Evolutionary conservation across 2,113 vertebrate genomes (phyloP).

Genomic region (Nematolebias whitei): DNA sequence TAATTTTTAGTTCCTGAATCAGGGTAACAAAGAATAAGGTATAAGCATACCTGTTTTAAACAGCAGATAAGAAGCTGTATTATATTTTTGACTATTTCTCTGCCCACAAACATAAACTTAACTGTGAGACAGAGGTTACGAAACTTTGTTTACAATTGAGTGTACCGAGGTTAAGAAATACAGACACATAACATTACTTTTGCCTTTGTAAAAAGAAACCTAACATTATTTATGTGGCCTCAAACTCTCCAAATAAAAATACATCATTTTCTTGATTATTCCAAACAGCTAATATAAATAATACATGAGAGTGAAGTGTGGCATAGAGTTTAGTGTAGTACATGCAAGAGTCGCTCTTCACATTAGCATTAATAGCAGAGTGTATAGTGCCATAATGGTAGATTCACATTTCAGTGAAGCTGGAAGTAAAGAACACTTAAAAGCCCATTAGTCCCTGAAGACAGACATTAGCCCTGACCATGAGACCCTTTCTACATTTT

Average conservation of each 20-base stretch:
- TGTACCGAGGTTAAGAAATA: background rate
- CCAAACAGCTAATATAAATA: slow-evolving; percentile 33
- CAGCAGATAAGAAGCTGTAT: slow-evolving; percentile 51
- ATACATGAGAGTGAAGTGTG: slow-evolving; percentile 29
- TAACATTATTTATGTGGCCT: slow-evolving; percentile 8
- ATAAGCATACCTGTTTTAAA: slow-evolving; percentile 43
- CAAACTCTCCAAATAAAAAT: slow-evolving; percentile 14
- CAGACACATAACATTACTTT: slow-evolving; percentile 8
- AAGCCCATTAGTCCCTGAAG: slow-evolving; percentile 69
- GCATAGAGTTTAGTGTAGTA: slow-evolving; percentile 15
- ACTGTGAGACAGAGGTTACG: background rate
- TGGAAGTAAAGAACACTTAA: slow-evolving; percentile 68
- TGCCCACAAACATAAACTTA: slow-evolving; percentile 32
- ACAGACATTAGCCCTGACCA: slow-evolving; percentile 56
- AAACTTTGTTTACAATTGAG: slow-evolving; percentile 2
- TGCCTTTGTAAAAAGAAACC: background rate
- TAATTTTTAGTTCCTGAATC: slow-evolving; percentile 58
- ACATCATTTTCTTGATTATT: slow-evolving; percentile 24
- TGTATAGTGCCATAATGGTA: slow-evolving; percentile 46
- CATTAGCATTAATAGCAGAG: slow-evolving; percentile 44
- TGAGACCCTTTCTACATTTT: slow-evolving; percentile 30
- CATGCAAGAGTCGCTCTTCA: slow-evolving; percentile 39
- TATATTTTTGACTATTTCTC: slow-evolving; percentile 55
- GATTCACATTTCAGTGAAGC: slow-evolving; percentile 62
- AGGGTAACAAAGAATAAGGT: slow-evolving; percentile 40